These are phyloP conservation scores for Atethmia centrago DNA, from an alignment of 2,888 invertebrate genomes.

Conservation along the genomic window DNA sequence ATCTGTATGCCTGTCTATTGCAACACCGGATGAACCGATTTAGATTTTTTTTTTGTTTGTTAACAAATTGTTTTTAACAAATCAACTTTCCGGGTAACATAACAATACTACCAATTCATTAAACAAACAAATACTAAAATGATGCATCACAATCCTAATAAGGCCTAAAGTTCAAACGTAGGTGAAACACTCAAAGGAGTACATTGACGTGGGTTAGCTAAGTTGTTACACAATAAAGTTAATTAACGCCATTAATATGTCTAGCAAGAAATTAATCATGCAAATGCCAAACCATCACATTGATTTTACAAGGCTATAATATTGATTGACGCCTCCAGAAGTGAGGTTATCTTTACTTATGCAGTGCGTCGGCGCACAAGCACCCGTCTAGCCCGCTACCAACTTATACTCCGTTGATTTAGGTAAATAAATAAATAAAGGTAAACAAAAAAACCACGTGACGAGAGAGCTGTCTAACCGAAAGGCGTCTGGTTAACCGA, in stretches of 20 bases:
- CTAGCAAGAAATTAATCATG: slow-evolving; percentile 30
- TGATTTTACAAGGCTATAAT: slow-evolving; percentile 21
- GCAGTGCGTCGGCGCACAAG: not conserved
- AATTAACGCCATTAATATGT: slow-evolving; percentile 34
- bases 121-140: slow-evolving; percentile 48
- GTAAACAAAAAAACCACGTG: too few relatives aligned
- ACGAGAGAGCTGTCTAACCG: too few relatives aligned
- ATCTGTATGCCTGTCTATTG: too few relatives aligned
- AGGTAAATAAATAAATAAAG: too few relatives aligned
- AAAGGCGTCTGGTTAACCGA: too few relatives aligned
- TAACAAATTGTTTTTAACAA: too few relatives aligned
- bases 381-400: not conserved
- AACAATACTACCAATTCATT: slow-evolving; percentile 38
- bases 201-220: slow-evolving; percentile 33
- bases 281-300: slow-evolving; percentile 30
- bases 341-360: not conserved
- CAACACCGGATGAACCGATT: too few relatives aligned
- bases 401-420: not conserved
- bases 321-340: slow-evolving; percentile 6
- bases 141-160: slow-evolving; percentile 43
- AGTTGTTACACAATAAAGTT: slow-evolving; percentile 43
- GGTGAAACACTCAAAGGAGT: slow-evolving; percentile 39
- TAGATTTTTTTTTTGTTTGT: too few relatives aligned
- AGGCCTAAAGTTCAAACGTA: slow-evolving; percentile 60
- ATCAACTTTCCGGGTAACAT: not conserved